Base-by-base conservation (phyloP, 2,113 vertebrate genomes). In the Reinhardtius hippoglossoides region DNA sequence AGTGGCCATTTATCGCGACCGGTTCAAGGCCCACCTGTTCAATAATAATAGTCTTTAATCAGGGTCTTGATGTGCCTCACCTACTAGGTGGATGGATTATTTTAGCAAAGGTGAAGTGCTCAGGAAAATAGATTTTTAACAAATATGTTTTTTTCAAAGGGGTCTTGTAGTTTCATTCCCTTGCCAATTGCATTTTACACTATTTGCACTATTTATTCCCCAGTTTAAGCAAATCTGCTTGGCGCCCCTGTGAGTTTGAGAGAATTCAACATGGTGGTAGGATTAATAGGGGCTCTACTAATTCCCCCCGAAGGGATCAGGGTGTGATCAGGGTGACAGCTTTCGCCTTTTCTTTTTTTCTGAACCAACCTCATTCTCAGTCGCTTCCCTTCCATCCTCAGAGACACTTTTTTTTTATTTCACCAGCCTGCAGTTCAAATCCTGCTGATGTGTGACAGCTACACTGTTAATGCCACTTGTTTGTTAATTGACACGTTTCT, bases 401-500 rank as follows among this genome's bases (percentile, higher is more conserved):
- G 62, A 57, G 67, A 20, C 46, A 6, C 2, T 57, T 46, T 65
- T 48, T 26, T 58, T 26, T 58, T 48, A 56, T 67, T 71, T 27
- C 60, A 21, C 16, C 74, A 68, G 23, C 55, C 69, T 1, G 40
- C 70, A 67, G 52, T 46, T 46, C 15, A 21, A 40, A 44, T 78
- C 15, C 58, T 56, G 46, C 69, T 61, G 56, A 71, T 78, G 63
- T 82, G 9, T 73, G 77, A 83, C 80, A 76, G 56, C 46, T 20
- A 18, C 57, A 0, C 27, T 50, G 67, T 71, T 35, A 61, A 78
- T 70, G 31, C 56, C 3, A 5, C 67, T 64, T 61, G 44, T 63
- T n/a, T 68, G 14, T 65, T 71, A 71, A 72, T 14, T 58, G 44
- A 71, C 60, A 62, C 21, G 50, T 80, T 82, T 26, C 50, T 67